Evolutionary conservation across 2,888 invertebrate genomes (phyloP).

Genomic region (Epirrhoe alternata): DNA sequence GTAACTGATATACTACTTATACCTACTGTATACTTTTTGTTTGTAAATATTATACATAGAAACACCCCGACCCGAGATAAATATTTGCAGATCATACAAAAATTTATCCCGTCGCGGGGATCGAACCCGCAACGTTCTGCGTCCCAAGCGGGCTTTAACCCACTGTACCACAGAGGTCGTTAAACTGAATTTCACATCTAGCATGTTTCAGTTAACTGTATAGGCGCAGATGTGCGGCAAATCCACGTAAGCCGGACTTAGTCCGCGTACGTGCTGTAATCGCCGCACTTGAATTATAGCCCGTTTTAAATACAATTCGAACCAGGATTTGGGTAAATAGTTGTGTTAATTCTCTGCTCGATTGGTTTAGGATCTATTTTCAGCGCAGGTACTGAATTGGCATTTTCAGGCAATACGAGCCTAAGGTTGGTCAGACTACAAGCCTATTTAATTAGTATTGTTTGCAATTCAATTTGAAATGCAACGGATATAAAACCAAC

Average conservation of each 20-base stretch:
- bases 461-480: not conserved
- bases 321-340: constrained; percentile 42
- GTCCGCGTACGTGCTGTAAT: constrained; percentile 67
- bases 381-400: constrained; percentile 9
- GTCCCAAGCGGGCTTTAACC: too few relatives aligned
- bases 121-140: too few relatives aligned
- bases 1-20: too few relatives aligned
- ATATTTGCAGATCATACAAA: too few relatives aligned
- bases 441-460: not conserved
- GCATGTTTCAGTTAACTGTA: constrained; percentile 49
- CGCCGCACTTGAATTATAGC: constrained; percentile 68
- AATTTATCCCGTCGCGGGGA: too few relatives aligned
- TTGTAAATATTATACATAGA: too few relatives aligned
- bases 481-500: not conserved
- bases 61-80: too few relatives aligned
- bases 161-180: too few relatives aligned
- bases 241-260: constrained; percentile 78
- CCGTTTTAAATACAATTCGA: constrained; percentile 60
- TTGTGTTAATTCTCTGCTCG: constrained; percentile 37
- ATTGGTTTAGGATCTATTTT: constrained; percentile 19
- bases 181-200: not conserved
- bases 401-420: not conserved
- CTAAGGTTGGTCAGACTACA: not conserved
- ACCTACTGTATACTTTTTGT: too few relatives aligned
- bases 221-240: constrained; percentile 68